phyloP scores from a whole-genome alignment of 2,113 vertebrate species.

The Psilopogon haemacephalus region DNA sequence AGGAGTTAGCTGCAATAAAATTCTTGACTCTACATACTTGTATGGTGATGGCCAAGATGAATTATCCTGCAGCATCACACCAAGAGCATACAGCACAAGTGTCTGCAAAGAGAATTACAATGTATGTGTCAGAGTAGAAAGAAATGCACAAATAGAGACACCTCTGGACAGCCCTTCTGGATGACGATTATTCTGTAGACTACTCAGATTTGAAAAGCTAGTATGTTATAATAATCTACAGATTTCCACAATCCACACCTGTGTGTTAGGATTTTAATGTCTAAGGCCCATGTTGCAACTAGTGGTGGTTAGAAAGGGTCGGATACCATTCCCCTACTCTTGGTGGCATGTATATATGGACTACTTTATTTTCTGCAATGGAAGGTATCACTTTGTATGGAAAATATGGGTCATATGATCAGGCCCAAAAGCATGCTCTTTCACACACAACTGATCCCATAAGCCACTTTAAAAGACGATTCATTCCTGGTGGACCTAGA shows the following conservation, averaged over 20 bases:
- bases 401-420: not conserved
- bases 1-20: not conserved
- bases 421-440: not conserved
- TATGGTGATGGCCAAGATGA: slow-evolving; percentile 87
- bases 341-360: not conserved
- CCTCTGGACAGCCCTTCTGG: not conserved
- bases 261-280: slow-evolving; percentile 13
- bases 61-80: slow-evolving; percentile 90
- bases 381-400: not conserved
- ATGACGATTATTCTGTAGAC: not conserved
- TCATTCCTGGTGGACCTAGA: not conserved
- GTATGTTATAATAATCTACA: not conserved
- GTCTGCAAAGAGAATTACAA: slow-evolving; percentile 79
- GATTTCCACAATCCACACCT: not conserved
- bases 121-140: not conserved
- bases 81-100: slow-evolving; percentile 92
- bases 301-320: not conserved
- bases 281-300: not conserved
- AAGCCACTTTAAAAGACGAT: not conserved
- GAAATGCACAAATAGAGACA: not conserved
- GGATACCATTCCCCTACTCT: not conserved
- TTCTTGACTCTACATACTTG: slow-evolving; percentile 76
- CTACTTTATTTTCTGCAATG: not conserved
- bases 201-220: not conserved
- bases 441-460: not conserved